Evolutionary conservation across 2,797 vertebrate genomes (phyloP), one percentile per base, ranked within the genome.

Genomic region (Tamandua tetradactyla): DNA sequence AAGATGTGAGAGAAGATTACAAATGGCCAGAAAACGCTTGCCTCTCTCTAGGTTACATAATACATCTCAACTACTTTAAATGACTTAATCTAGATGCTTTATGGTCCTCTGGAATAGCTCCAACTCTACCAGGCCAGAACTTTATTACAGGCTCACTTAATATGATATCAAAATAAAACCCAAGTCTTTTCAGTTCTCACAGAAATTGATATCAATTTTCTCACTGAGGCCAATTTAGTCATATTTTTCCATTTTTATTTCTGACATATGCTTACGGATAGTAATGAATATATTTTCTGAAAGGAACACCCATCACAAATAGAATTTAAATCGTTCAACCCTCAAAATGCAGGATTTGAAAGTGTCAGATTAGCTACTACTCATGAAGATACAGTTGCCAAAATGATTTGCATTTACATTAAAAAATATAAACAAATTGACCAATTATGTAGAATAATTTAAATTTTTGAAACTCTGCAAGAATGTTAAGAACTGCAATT

Each of bases 401-500:
- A 81, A 94, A 87, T 87, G 37, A 69, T 95, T 89, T 97, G 80
- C 87, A 59, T 96, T 84, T 97, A 96, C 95, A 74, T 80, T 6
- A 35, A 62, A 30, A 62, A 62, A 30, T 59, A 92, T 79, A 79
- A 94, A 35, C 94, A 97, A 96, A 92, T 35, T 55, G 52, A 89
- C 85, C 78, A 96, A 81, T 92, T 90, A 72, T 57, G 4, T 27
- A 10, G 27, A 8, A 68, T 88, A 68, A 87, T 35, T 86, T 91
- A 92, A 90, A 97, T 96, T 96, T 97, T 87, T 83, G 57, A 94
- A 97, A 91, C 71, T 89, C 23, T 96, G 32, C 57, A 96, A 94
- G 44, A 97, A 96, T 88, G 94, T 94, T 95, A 97, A 97, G 87
- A 90, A 97, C 97, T 97, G n/a, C 47, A 95, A 95, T 95, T 96